Evolutionary conservation across 2,797 vertebrate species (phyloP), one percentile per base, ranked within the genome.

Genomic region (Pitangus sulphuratus): DNA sequence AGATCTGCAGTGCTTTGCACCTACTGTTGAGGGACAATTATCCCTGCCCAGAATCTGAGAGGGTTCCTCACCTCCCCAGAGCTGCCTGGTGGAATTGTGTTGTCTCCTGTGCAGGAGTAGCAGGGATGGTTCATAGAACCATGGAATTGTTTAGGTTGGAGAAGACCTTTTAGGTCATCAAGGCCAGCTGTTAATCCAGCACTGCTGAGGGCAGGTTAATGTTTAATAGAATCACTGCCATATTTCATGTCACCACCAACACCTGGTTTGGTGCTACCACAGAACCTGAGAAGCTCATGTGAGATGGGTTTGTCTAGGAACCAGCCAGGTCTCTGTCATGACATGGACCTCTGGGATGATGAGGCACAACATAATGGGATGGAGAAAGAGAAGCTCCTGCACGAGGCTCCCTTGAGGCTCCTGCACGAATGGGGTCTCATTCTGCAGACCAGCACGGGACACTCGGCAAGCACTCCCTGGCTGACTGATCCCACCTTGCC

Each of bases 291-390:
- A 37, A 47, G 30, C 33, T 53, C 39, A 0, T 1, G 0, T 1
- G 35, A 8, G 58, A 26, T 17, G 33, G 20, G 15, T 25, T 78
- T 89, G 57, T 35, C 40, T 50, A 2, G 18, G 42, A 64, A 45
- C 21, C 40, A 64, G 61, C 30, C 42, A 65, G 62, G 3, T 35
- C 28, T 45, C n/a, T 61, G 7, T 28, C 64, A 12, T 0, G 1
- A 28, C 37, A 1, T 0, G 2, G 47, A 28, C 33, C 53, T 48
- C 62, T 47, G 79, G 45, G 57, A 33, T 45, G 39, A 14, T 14
- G 64, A 71, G n/a, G 42, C 12, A 42, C 7, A 7, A 1, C 0
- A 0, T 3, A 54, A 12, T 6, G 12, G 20, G 37, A 44, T 12
- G 64, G 37, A 61, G 47, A 12, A 15, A 57, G 44, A 74, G 56